Evolutionary conservation across 2,888 invertebrate genomes (phyloP).

Genomic region (Tillus elongatus): DNA sequence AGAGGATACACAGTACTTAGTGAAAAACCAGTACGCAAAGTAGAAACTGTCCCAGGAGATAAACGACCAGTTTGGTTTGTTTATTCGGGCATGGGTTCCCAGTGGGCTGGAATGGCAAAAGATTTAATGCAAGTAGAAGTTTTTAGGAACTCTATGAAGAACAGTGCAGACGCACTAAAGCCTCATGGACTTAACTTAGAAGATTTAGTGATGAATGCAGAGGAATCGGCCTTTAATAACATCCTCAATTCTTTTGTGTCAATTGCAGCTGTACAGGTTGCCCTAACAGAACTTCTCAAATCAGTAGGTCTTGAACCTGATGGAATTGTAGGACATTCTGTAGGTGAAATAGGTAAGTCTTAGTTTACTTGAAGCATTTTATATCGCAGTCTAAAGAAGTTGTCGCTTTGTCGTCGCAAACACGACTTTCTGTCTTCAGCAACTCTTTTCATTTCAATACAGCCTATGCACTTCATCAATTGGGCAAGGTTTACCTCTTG

Average conservation of each 20-base stretch:
- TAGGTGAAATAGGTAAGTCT: slow-evolving; percentile 70
- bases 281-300: slow-evolving; percentile 79
- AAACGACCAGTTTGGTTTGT: slow-evolving; percentile 86
- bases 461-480: too few species aligned
- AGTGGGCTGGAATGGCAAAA: slow-evolving; percentile 94
- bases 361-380: too few species aligned
- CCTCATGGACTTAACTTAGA: slow-evolving; percentile 77
- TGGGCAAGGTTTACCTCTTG: too few species aligned
- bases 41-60: slow-evolving; percentile 44
- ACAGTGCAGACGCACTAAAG: slow-evolving; percentile 66
- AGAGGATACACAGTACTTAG: slow-evolving; percentile 73
- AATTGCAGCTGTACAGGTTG: slow-evolving; percentile 94
- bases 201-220: slow-evolving; percentile 66
- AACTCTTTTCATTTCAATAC: too few species aligned
- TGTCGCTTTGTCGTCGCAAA: too few species aligned
- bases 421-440: too few species aligned
- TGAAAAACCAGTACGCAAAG: slow-evolving; percentile 45
- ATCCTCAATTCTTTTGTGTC: slow-evolving; percentile 85
- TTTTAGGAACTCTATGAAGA: slow-evolving; percentile 70
- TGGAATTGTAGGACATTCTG: slow-evolving; percentile 94
- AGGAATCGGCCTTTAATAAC: slow-evolving; percentile 71
- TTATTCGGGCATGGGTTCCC: slow-evolving; percentile 97
- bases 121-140: slow-evolving; percentile 72
- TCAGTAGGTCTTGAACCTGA: slow-evolving; percentile 74
- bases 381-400: too few species aligned